phyloP scores from a whole-genome alignment of 2,113 vertebrate species.

The Ailuropoda melanoleuca region DNA sequence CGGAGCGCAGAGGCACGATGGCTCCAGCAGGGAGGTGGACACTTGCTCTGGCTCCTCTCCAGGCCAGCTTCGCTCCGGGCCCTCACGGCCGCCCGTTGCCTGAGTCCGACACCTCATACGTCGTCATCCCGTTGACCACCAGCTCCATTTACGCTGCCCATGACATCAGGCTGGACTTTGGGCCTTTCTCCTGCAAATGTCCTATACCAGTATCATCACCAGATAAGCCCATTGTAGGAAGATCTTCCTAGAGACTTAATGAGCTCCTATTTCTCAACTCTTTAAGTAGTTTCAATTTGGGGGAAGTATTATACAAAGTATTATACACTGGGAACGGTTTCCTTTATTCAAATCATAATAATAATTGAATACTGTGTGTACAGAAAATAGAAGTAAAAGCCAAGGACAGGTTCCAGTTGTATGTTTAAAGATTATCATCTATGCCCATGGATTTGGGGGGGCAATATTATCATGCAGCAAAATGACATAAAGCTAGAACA shows the following conservation, averaged over 20 bases:
- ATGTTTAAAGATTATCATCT: background rate
- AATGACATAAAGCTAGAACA: background rate
- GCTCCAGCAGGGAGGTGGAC: fast-evolving
- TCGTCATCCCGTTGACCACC: background rate
- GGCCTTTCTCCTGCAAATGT: background rate
- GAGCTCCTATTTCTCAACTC: background rate
- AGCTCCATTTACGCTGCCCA: background rate
- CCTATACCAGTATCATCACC: fast-evolving
- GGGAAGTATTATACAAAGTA: background rate
- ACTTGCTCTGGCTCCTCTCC: too few relatives aligned
- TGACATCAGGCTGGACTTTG: background rate
- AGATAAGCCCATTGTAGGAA: fast-evolving
- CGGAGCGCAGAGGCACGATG: fast-evolving
- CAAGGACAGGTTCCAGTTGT: background rate
- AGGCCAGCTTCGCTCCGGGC: fast-evolving
- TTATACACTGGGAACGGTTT: fast-evolving
- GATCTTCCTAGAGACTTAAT: too few relatives aligned
- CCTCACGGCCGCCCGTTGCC: too few relatives aligned
- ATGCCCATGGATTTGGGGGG: background rate
- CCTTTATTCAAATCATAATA: background rate
- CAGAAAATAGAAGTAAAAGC: background rate
- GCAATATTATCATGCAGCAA: background rate
- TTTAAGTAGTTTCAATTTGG: background rate
- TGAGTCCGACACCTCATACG: fast-evolving
- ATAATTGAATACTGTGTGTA: background rate